A percentile compares a stretch with the other conserved stretches of the same genome.
phyloP scores from a whole-genome alignment of 2,888 invertebrate genomes.

The Mystacides longicornis region DNA sequence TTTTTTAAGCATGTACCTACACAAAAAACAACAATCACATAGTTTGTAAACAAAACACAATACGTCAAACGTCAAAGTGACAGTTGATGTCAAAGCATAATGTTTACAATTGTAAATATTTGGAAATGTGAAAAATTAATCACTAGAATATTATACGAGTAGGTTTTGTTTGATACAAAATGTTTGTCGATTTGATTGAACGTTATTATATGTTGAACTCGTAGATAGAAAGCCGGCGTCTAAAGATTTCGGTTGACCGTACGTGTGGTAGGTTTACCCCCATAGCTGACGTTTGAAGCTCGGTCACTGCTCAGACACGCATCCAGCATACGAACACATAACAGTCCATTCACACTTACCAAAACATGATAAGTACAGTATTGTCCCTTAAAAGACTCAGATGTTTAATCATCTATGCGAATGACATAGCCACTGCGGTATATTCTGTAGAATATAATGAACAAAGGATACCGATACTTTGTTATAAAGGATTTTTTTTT shows the following conservation, averaged over 20 bases:
- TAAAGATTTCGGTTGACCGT: conserved; percentile 24
- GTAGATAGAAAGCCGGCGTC: conserved; percentile 13
- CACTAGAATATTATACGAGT: neutral
- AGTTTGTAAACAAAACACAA: neutral
- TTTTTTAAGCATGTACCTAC: neutral
- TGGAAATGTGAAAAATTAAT: neutral
- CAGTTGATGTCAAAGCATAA: neutral
- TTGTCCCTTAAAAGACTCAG: too few species aligned
- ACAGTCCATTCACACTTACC: too few species aligned
- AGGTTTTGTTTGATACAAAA: neutral
- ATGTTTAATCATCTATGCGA: too few species aligned
- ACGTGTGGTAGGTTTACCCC: conserved; percentile 24
- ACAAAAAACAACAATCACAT: neutral
- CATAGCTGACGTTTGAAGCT: conserved; percentile 17
- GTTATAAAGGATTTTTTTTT: too few species aligned
- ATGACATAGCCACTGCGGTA: too few species aligned
- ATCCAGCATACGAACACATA: too few species aligned
- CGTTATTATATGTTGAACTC: conserved; percentile 7
- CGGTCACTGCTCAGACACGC: conserved; percentile 7
- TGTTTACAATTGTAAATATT: neutral
- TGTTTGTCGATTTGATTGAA: conserved; percentile 3
- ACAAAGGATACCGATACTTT: too few species aligned
- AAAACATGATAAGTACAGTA: too few species aligned
- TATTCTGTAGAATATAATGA: too few species aligned
- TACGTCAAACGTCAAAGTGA: neutral